Base-by-base conservation (phyloP, 2,888 invertebrate genomes). In the Micoletzkya japonica region DNA sequence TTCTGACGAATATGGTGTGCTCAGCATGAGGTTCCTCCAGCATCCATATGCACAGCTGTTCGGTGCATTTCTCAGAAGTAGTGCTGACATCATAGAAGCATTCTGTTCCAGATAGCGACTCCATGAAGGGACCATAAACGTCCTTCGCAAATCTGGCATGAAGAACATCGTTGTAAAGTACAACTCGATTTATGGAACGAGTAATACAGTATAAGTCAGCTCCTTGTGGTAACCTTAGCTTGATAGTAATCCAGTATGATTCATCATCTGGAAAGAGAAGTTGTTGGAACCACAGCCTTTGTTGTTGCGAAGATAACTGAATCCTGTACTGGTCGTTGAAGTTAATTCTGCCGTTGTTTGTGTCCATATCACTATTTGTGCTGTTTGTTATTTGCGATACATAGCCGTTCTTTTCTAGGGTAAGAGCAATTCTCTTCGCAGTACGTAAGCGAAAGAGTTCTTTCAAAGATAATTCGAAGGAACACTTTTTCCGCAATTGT, bases 401-500 rank as follows among this genome's bases (percentile, higher is more conserved):
- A n/a, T n/a, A n/a, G n/a, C n/a, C n/a, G n/a, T n/a, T n/a, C n/a
- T n/a, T n/a, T n/a, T n/a, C n/a, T n/a, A n/a, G n/a, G n/a, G n/a
- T n/a, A n/a, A n/a, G 52, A 26, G 52, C 52, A 3, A 64, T 50
- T 3, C 26, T 54, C 20, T 26, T 36, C 20, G 37, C 28, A 2
- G 64, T 52, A 24, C 64, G 28, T 24, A 54, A 24, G 24, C 26
- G 34, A 37, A 64, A 64, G 36, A 64, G 36, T 37, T 36, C 1
- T 10, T 52, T 59, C 2, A 79, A 64, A 10, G 73, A 30, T 1
- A 77, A 37, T 2, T 49, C 26, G 20, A 72, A n/a, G 3, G 61
- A 64, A 10, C 75, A 69, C 36, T 56, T 37, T 1, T 64, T 49
- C 44, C 72, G 60, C 32, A 80, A 67, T 14, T 59, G 57, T 32